Evolutionary conservation across 1,140 invertebrate species (phyloP).

Genomic region (roundworm (Caenorhabditis elegans)): DNA sequence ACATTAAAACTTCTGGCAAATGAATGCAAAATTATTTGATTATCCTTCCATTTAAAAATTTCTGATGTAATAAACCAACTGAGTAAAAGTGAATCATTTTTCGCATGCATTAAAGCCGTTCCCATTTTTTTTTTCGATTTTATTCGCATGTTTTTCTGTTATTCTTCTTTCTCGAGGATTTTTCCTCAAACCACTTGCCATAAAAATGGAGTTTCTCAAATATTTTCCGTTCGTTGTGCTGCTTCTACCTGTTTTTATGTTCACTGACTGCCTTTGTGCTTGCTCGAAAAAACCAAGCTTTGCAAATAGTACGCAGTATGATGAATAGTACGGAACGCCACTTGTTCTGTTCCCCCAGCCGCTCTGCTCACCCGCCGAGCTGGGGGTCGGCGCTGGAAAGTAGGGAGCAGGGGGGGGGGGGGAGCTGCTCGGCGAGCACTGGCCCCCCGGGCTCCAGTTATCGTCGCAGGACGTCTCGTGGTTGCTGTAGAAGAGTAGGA

Average conservation of each 20-base stretch:
- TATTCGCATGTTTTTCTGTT: background rate
- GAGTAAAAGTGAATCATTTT: too few relatives aligned
- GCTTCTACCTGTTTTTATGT: background rate
- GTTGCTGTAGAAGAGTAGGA: background rate
- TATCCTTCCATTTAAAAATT: too few relatives aligned
- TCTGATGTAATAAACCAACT: too few relatives aligned
- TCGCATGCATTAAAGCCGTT: too few relatives aligned
- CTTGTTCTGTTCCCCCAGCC: background rate
- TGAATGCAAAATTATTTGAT: too few relatives aligned
- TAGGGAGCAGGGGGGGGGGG: background rate
- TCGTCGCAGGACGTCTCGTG: slow-evolving; percentile 21
- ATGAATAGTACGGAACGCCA: background rate
- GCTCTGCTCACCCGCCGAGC: background rate
- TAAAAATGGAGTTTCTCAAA: background rate
- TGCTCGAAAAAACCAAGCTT: background rate
- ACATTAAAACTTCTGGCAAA: too few relatives aligned
- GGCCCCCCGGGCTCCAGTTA: slow-evolving; percentile 19
- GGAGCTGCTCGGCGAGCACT: background rate
- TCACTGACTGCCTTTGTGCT: background rate
- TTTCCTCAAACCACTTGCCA: background rate
- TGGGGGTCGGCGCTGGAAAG: background rate
- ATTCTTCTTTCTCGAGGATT: background rate
- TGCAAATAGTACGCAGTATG: background rate
- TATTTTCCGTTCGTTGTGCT: background rate
- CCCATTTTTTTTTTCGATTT: too few relatives aligned